Evolutionary conservation across 2,888 invertebrate species (phyloP).

Genomic region (Mycalesis mineus): DNA sequence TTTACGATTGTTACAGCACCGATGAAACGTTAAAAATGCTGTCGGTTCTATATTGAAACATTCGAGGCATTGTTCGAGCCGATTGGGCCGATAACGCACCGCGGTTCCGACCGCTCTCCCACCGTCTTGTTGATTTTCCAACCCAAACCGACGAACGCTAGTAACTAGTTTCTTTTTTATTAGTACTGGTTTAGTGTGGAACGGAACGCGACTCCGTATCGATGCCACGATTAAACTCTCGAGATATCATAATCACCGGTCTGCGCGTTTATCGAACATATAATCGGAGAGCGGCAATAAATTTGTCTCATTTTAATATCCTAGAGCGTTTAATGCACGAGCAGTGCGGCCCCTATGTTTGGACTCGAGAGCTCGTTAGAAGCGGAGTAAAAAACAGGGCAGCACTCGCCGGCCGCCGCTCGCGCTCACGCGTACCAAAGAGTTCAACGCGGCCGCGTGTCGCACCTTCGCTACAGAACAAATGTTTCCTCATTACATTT

Average conservation of each 20-base stretch:
- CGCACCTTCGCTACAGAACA: slow-evolving; percentile 6
- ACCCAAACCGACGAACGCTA: slow-evolving; percentile 69
- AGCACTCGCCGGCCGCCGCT: slow-evolving; percentile 34
- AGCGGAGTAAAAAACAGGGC: slow-evolving; percentile 36
- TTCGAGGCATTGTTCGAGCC: slow-evolving; percentile 71
- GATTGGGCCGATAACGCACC: slow-evolving; percentile 73
- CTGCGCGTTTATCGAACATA: slow-evolving; percentile 74
- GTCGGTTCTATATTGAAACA: slow-evolving; percentile 75
- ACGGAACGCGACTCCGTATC: slow-evolving; percentile 72
- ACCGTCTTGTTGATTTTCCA: slow-evolving; percentile 74
- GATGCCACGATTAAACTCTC: slow-evolving; percentile 70
- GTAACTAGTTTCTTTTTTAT: slow-evolving; percentile 76
- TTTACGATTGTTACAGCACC: slow-evolving; percentile 76
- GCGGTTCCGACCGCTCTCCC: slow-evolving; percentile 57
- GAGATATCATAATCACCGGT: slow-evolving; percentile 78
- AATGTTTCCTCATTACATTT: too few species aligned
- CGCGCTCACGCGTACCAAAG: slow-evolving; percentile 54
- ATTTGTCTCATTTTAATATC: slow-evolving; percentile 77
- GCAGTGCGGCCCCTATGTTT: slow-evolving; percentile 53
- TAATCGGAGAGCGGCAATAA: slow-evolving; percentile 74
- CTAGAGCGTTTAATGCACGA: slow-evolving; percentile 66
- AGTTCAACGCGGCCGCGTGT: slow-evolving; percentile 54
- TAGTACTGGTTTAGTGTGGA: slow-evolving; percentile 74
- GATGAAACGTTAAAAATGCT: slow-evolving; percentile 78
- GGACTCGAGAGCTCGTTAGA: slow-evolving; percentile 53